phyloP scores from a whole-genome alignment of 2,888 invertebrate species.

The Acleris sparsana region DNA sequence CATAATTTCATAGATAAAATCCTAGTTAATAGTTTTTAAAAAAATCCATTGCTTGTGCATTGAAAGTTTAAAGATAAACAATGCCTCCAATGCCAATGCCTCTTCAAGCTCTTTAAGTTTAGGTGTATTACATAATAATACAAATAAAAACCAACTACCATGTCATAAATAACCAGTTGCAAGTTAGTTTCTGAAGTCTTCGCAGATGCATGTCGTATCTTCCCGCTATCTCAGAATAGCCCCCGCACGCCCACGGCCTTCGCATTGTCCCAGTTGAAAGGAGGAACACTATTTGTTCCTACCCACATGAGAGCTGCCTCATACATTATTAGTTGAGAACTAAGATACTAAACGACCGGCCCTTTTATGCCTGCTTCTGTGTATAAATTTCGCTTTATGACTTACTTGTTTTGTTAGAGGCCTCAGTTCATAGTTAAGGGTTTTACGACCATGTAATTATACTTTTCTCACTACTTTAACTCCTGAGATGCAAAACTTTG shows the following conservation, averaged over 20 bases:
- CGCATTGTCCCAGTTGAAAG: slow-evolving; percentile 47
- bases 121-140: too few relatives aligned
- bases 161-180: too few relatives aligned
- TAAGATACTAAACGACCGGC: slow-evolving; percentile 30
- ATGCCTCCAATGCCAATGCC: too few relatives aligned
- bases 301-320: slow-evolving; percentile 39
- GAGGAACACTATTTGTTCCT: slow-evolving; percentile 51
- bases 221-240: slow-evolving; percentile 34
- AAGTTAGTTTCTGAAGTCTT: too few relatives aligned
- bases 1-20: too few relatives aligned
- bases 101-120: too few relatives aligned
- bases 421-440: background rate
- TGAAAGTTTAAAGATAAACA: too few relatives aligned
- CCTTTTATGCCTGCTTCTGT: slow-evolving; percentile 16
- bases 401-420: slow-evolving; percentile 8
- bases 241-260: slow-evolving; percentile 41
- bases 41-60: too few relatives aligned
- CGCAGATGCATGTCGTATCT: background rate
- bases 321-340: slow-evolving; percentile 46
- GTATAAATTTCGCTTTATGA: slow-evolving; percentile 9
- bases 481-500: too few relatives aligned
- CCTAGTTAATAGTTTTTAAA: too few relatives aligned
- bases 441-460: background rate
- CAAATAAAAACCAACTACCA: too few relatives aligned
- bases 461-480: too few relatives aligned